phyloP scores from a whole-genome alignment of 2,888 invertebrate species.

The Drosophila greeni region DNA sequence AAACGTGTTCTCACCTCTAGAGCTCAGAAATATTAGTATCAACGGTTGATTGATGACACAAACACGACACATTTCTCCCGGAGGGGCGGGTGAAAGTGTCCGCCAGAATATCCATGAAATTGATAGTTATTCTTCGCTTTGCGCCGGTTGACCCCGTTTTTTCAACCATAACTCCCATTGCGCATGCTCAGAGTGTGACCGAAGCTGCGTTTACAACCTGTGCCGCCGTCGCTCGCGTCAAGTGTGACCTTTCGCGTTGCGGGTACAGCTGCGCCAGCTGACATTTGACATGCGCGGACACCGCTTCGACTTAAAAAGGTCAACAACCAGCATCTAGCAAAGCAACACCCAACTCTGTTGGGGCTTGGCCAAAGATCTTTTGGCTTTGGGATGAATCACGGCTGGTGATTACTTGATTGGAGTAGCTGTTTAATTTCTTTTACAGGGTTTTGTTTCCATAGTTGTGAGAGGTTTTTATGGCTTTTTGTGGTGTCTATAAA shows the following conservation, averaged over 20 bases:
- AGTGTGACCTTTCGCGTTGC: constrained; percentile 42
- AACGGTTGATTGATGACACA: constrained; percentile 36
- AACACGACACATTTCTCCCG: constrained; percentile 6
- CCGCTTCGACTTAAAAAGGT: constrained; percentile 29
- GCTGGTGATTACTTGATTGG: constrained; percentile 1
- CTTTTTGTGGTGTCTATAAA: constrained; percentile 12
- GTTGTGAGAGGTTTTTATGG: neutral
- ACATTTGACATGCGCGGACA: constrained; percentile 34
- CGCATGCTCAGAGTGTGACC: constrained; percentile 44
- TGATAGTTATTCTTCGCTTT: constrained; percentile 23
- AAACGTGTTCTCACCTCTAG: constrained; percentile 52
- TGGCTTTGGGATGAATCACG: constrained; percentile 4
- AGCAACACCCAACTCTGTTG: neutral
- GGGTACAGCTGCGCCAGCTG: constrained; percentile 23
- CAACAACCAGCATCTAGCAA: constrained; percentile 18
- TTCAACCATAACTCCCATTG: constrained; percentile 24
- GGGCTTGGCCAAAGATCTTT: constrained; percentile 2
- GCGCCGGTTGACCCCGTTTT: constrained; percentile 33
- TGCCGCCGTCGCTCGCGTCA: neutral
- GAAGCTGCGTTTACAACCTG: constrained; percentile 23
- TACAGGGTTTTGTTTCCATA: neutral
- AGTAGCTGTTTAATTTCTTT: constrained; percentile 12
- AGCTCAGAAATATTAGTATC: constrained; percentile 20
- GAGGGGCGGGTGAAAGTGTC: constrained; percentile 26
- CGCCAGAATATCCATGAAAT: constrained; percentile 27